Evolutionary conservation across 2,113 vertebrate genomes (phyloP), one percentile per base, ranked within the genome.

Genomic region (Grammomys dolichurus): DNA sequence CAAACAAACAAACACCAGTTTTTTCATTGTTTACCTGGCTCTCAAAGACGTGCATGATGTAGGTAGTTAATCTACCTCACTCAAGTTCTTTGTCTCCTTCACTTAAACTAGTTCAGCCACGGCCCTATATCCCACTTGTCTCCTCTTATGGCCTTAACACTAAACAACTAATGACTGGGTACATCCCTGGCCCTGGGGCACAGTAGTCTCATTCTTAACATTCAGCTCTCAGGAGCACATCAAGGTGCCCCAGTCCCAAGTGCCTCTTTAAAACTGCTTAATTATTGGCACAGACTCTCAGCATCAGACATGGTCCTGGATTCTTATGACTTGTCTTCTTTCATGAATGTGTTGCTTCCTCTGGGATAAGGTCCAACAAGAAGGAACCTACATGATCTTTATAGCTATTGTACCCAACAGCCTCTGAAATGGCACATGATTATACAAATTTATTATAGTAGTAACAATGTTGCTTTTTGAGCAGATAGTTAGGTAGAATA

Each of bases 281-380:
- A 26, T 70, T 69, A 31, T 89, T 54, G 56, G 7, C 13, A 56
- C 7, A 72, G 40, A 60, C n/a, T 54, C 77, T 63, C 24, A 11
- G 22, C 54, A 0, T 90, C 54, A 31, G 17, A 73, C 46, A 4
- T 2, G 11, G 24, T n/a, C 82, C 84, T 70, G 13, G 40, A 58
- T 85, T 95, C 67, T 87, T 46, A 85, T 20, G 48, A 65, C 33
- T 56, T 93, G 73, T 56, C 24, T 72, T 89, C 28, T 78, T 84
- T 87, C 65, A 80, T 26, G 81, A 78, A 12, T 48, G 7, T 33
- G 1, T 51, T 70, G 24, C 69, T 69, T 54, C 56, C 40, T 69
- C 56, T 14, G 48, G 40, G 0, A 75, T 7, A 63, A 54, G 69
- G 24, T 89, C 43, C 80, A 56, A 4, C 36, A 33, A 95, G 63